These are phyloP conservation scores for Drosophila quinaria DNA, from an alignment of 2,888 invertebrate genomes.

Conservation along the genomic window DNA sequence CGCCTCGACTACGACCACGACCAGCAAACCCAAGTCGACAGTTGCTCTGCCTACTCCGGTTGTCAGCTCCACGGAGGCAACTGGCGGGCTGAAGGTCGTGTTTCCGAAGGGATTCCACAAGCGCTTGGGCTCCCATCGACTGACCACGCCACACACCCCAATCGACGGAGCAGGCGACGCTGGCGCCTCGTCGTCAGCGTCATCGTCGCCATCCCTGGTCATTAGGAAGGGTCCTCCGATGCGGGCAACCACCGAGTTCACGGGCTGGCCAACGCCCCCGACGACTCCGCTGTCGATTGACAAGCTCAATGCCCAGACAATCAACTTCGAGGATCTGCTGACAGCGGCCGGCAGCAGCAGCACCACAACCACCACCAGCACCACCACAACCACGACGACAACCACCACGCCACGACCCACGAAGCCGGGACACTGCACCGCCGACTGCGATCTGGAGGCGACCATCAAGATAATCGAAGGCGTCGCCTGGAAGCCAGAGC, in stretches of 20 bases:
- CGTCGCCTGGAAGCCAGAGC: slow-evolving; percentile 93
- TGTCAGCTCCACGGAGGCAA: slow-evolving; percentile 47
- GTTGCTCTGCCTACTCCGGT: slow-evolving; percentile 4
- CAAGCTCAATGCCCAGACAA: slow-evolving; percentile 88
- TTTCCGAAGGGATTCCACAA: slow-evolving; percentile 89
- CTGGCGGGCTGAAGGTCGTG: slow-evolving; percentile 88
- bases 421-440: slow-evolving; percentile 92
- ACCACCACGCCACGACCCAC: slow-evolving; percentile 90
- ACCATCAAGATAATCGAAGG: slow-evolving; percentile 94
- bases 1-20: slow-evolving; percentile 54
- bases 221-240: slow-evolving; percentile 95
- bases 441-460: slow-evolving; percentile 94
- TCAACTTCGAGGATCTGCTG: slow-evolving; percentile 86
- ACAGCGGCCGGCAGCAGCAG: slow-evolving; percentile 79
- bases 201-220: slow-evolving; percentile 87
- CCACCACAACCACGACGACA: slow-evolving; percentile 89
- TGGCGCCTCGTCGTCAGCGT: slow-evolving; percentile 68
- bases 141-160: slow-evolving; percentile 87
- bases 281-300: slow-evolving; percentile 95
- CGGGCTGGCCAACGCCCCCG: slow-evolving; percentile 95
- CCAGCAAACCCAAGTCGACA: slow-evolving; percentile 42
- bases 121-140: slow-evolving; percentile 87
- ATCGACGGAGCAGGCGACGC: slow-evolving; percentile 84
- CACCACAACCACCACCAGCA: slow-evolving; percentile 87
- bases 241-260: slow-evolving; percentile 95